Evolutionary conservation across 2,113 vertebrate species (phyloP), one percentile per base, ranked within the genome.

Genomic region (Colaptes auratus): DNA sequence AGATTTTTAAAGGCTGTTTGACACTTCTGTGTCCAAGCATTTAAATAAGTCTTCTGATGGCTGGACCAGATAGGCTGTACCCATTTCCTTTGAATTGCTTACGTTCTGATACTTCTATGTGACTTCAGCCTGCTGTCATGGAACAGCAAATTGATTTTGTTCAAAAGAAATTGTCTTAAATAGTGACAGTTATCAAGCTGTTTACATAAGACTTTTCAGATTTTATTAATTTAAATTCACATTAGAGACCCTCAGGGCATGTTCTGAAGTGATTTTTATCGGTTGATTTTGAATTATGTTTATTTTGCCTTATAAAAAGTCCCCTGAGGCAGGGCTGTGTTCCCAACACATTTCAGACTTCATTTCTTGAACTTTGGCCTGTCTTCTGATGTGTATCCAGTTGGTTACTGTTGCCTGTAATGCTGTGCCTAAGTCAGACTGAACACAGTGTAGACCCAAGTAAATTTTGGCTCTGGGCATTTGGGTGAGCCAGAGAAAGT

Each of bases 201-300:
- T 95, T 81, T 92, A 84, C 50, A 75, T 53, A 84, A 86, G 48
- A 3, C 20, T 92, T 81, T 93, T 94, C 86, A 92, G 58, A 81
- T 39, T 67, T 88, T 75, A 78, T 92, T 92, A 90, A 76, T 84
- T 88, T 90, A 82, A 95, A 84, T 66, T 93, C 61, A 69, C 30
- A 56, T 77, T 80, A 78, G 44, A 82, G 44, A 7, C 53, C 86
- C 78, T 53, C 58, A 69, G 73, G 92, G 4, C 13, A 78, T 18
- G 20, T 53, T 92, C 80, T 84, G 88, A n/a, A 44, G 48, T 75
- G 0, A 6, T 81, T 81, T 86, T 70, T 81, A 81, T 72, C 56
- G 90, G 80, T 36, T 1, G 0, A 5, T 91, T 86, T 71, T 93
- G 64, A 44, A 72, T 46, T 90, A 79, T 94, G 64, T 80, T 94